Evolutionary conservation across 2,797 vertebrate genomes (phyloP).

Genomic region (Amblyraja radiata): DNA sequence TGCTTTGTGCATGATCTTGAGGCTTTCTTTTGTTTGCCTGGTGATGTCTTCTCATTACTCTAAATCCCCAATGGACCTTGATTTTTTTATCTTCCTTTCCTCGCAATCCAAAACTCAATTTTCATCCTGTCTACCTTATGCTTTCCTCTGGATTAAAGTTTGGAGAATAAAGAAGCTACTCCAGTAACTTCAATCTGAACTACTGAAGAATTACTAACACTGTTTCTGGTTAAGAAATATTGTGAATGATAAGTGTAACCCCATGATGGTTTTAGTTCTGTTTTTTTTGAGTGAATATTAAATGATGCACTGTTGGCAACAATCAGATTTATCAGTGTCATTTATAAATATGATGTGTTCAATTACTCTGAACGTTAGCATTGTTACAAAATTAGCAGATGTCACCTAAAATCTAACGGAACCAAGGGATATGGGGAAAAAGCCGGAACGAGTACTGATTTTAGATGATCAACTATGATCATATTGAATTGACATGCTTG

Average conservation of each 20-base stretch:
- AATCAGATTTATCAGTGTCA: background rate
- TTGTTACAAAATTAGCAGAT: too few species aligned
- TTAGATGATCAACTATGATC: too few species aligned
- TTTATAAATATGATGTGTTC: background rate
- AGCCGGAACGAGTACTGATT: too few species aligned
- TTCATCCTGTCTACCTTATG: background rate
- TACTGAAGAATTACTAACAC: background rate
- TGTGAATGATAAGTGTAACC: background rate
- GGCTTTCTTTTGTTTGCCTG: too few species aligned
- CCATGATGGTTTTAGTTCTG: background rate
- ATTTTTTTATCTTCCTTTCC: conserved; percentile 42
- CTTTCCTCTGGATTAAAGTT: background rate
- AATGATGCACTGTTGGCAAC: background rate
- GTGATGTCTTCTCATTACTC: conserved; percentile 56
- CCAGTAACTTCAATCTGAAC: background rate
- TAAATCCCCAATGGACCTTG: conserved; percentile 60
- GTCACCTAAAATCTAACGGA: too few species aligned
- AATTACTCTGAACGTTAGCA: background rate
- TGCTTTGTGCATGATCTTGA: too few species aligned
- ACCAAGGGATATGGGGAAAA: too few species aligned
- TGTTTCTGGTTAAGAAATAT: background rate
- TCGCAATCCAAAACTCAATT: background rate
- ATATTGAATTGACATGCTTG: too few species aligned
- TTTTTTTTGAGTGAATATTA: background rate
- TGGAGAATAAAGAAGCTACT: background rate